Evolutionary conservation across 2,797 vertebrate species (phyloP), one percentile per base, ranked within the genome.

Genomic region (Smutsia gigantea): DNA sequence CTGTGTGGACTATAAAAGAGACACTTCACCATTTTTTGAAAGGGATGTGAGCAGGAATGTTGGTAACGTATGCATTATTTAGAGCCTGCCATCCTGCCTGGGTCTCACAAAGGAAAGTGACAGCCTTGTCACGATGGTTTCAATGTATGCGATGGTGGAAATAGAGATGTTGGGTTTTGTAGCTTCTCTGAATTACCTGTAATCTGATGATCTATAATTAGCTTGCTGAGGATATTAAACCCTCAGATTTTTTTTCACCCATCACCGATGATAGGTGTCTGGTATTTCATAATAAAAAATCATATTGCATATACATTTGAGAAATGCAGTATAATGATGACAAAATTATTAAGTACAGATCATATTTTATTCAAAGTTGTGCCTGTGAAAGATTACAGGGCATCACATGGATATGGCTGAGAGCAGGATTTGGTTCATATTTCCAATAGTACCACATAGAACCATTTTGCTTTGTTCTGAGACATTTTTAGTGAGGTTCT

Each of bases 1-100:
- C 96, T 96, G 96, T 95, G 88, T 95, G 79, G 92, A 89, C 51
- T 96, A 84, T 87, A 94, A 94, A 98, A 97, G 51, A 97, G 97
- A 91, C 39, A 0, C 82, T 87, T 83, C 63, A 69, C 79, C 27
- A n/a, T 91, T 97, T 97, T 98, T 95, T 64, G 93, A 97, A 96
- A 95, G 71, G 9, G 25, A 95, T 77, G 63, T 51, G 74, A 75
- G 77, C 92, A 89, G n/a, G 94, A 97, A 83, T 77, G 89, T 85
- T 66, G 85, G 66, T 94, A 95, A 94, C 61, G 75, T 95, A 85
- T 92, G 21, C n/a, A 94, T 96, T 97, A 95, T 66, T 66, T 97
- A 83, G 77, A 90, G 9, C 68, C 93, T 97, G 96, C 72, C 84
- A 88, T 55, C 21, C 49, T 87, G 87, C 86, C 79, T 98, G 23